phyloP scores from a whole-genome alignment of 2,888 invertebrate species.

The Watsonalla cultraria region DNA sequence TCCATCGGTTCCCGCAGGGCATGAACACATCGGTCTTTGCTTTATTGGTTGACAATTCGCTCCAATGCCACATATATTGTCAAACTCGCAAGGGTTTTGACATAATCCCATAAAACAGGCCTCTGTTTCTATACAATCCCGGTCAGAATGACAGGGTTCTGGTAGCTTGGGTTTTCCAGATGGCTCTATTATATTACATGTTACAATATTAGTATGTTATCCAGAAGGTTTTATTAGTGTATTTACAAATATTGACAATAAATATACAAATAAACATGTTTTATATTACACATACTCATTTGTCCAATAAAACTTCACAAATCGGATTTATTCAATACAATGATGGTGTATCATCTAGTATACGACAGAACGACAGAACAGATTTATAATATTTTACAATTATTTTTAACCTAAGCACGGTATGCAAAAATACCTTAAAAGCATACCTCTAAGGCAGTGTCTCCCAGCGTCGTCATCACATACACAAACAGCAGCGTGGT shows the following conservation, averaged over 20 bases:
- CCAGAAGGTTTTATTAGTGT: slow-evolving; percentile 23
- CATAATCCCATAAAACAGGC: slow-evolving; percentile 90
- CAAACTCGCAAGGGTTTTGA: slow-evolving; percentile 90
- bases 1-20: slow-evolving; percentile 88
- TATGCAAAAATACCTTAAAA: slow-evolving; percentile 38
- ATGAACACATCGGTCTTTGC: slow-evolving; percentile 90
- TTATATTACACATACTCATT: slow-evolving; percentile 37
- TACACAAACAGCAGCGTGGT: slow-evolving; percentile 81
- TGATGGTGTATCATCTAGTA: too few relatives aligned
- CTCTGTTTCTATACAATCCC: slow-evolving; percentile 89
- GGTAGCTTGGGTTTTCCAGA: slow-evolving; percentile 84
- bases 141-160: slow-evolving; percentile 89
- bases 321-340: not conserved
- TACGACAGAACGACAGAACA: too few relatives aligned
- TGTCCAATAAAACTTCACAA: slow-evolving; percentile 68
- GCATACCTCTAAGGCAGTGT: slow-evolving; percentile 82
- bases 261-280: slow-evolving; percentile 10
- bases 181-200: slow-evolving; percentile 81
- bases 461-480: slow-evolving; percentile 79
- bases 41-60: slow-evolving; percentile 89
- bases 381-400: slow-evolving; percentile 5
- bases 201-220: slow-evolving; percentile 61
- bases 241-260: slow-evolving; percentile 26
- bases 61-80: slow-evolving; percentile 85
- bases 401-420: slow-evolving; percentile 13